These are phyloP conservation scores for Charadrius vociferus DNA, from an alignment of 2,113 vertebrate genomes.

Conservation along the genomic window DNA sequence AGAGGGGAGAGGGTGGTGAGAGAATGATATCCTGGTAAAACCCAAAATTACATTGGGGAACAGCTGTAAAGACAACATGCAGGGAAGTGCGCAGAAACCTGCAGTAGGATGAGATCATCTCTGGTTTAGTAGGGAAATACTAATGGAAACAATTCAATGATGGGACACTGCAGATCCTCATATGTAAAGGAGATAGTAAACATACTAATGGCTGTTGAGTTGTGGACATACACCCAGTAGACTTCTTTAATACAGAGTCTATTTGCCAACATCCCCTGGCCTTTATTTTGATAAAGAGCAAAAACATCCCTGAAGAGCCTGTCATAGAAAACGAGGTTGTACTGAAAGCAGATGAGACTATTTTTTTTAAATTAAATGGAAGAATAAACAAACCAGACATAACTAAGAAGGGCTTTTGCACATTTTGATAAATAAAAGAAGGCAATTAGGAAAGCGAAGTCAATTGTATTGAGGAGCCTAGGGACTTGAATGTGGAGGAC, in stretches of 20 bases:
- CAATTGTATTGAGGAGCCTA: background rate
- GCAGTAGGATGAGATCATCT: background rate
- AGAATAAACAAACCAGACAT: background rate
- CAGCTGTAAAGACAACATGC: background rate
- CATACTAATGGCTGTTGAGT: background rate
- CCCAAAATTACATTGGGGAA: background rate
- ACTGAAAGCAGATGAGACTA: background rate
- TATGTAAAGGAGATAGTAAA: background rate
- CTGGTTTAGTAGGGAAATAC: background rate
- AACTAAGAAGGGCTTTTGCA: background rate
- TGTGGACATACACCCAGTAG: background rate
- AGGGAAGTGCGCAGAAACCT: background rate
- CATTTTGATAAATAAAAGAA: conserved; percentile 14
- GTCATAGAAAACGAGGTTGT: background rate
- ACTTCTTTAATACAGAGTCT: background rate
- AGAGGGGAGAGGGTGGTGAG: background rate
- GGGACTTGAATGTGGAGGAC: background rate
- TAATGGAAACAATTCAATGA: background rate
- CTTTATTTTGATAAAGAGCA: background rate
- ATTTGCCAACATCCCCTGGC: background rate
- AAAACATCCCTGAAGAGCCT: background rate
- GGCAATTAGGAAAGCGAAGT: conserved; percentile 21
- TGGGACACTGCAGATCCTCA: background rate
- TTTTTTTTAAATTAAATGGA: background rate
- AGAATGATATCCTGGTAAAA: background rate